These are phyloP conservation scores for Cranoglanis bouderius DNA, from an alignment of 2,113 vertebrate genomes.

Conservation along the genomic window DNA sequence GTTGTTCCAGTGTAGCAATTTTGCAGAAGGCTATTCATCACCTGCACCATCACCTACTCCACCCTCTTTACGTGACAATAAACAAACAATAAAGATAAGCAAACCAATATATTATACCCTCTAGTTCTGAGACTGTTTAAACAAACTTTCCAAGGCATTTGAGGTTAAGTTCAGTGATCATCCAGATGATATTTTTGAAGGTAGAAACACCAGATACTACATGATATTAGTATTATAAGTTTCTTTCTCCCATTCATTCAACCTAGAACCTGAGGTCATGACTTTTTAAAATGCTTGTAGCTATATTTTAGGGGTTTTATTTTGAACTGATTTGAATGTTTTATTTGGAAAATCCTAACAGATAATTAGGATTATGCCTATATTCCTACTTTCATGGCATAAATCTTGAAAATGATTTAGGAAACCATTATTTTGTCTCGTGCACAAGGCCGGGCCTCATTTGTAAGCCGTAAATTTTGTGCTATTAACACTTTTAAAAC, in stretches of 20 bases:
- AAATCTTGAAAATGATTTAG: too few relatives aligned
- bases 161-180: neutral
- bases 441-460: neutral
- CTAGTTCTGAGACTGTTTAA: neutral
- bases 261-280: too few relatives aligned
- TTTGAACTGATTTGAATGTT: neutral
- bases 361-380: neutral
- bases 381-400: too few relatives aligned
- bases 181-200: neutral
- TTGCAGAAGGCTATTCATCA: neutral
- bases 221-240: neutral
- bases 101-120: neutral
- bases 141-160: neutral
- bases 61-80: neutral
- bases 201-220: neutral
- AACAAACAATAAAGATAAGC: neutral
- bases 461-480: neutral
- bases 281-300: neutral
- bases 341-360: neutral
- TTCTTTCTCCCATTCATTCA: neutral
- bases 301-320: neutral
- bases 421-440: neutral
- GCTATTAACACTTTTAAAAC: neutral
- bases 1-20: neutral
- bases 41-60: neutral